Base-by-base conservation (phyloP, 2,888 invertebrate species). In the Hyposoter didymator region DNA sequence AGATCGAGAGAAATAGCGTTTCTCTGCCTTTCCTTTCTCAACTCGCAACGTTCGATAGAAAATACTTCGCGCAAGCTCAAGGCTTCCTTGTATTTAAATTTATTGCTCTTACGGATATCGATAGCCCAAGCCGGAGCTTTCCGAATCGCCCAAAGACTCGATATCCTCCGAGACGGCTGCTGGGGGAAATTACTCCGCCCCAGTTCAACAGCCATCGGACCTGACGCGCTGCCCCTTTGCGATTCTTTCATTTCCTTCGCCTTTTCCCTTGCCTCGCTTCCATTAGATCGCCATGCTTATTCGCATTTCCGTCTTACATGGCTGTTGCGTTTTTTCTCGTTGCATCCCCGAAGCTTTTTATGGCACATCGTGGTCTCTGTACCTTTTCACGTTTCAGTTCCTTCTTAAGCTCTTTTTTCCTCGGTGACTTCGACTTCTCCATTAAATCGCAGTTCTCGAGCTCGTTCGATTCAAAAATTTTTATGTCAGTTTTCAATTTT, bases 101-200 rank as follows among this genome's bases (percentile, higher is more conserved):
- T 86, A 87, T 87, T 78, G 87, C 73, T 66, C 73, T 82, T 79
- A 84, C 78, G 79, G 78, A 80, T 78, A 82, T 75, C 81, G 85
- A 87, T 59, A 66, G 75, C 81, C 52, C 52, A 45, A 52, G 22
- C 19, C 55, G 3, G 47, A 74, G 32, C 73, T 80, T 52, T 80
- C 52, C 47, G 78, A 80, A 78, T 70, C 78, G 69, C 82, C 66
- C 22, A 47, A 66, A 72, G 79, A 76, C 66, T 75, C 84, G 79
- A 86, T 82, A 78, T 79, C 79, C 78, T 78, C 69, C 47, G 55
- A 62, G 72, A 82, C 70, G 55, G 62, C 49, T 19, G 49, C 69
- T 55, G 49, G 55, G 86, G 78, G 52, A 78, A 86, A 81, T 86
- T 86, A 84, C 78, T 78, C 49, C 64, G 67, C 35, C 73, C 28